phyloP scores from a whole-genome alignment of 1,140 invertebrate species.

The Heliconius eleuchia region DNA sequence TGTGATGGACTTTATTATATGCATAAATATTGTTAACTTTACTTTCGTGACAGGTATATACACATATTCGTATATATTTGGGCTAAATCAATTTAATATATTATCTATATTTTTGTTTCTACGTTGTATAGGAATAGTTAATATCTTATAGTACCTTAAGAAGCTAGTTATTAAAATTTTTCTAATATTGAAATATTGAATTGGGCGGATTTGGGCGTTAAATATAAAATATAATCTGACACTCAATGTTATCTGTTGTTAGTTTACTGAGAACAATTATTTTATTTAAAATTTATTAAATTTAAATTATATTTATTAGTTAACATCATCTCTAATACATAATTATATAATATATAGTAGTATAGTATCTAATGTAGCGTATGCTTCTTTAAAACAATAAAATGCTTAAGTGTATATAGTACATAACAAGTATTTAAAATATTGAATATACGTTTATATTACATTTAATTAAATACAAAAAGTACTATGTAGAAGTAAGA shows the following conservation, averaged over 20 bases:
- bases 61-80: background rate
- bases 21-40: background rate
- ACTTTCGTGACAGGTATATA: conserved; percentile 3
- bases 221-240: background rate
- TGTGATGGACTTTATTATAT: conserved; percentile 1
- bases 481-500: too few relatives aligned
- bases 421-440: too few relatives aligned
- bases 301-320: background rate
- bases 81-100: background rate
- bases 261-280: background rate
- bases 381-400: too few relatives aligned
- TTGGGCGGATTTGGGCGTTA: background rate
- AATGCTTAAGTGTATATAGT: too few relatives aligned
- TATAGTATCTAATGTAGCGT: too few relatives aligned
- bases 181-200: background rate
- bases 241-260: background rate
- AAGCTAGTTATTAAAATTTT: background rate
- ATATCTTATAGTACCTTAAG: background rate
- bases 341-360: too few relatives aligned
- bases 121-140: background rate
- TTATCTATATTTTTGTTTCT: background rate
- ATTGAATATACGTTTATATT: too few relatives aligned
- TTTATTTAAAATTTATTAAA: background rate
- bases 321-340: background rate
- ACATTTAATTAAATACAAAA: too few relatives aligned